Percentiles rank a stretch among this genome's conserved stretches.
phyloP scores from a whole-genome alignment of 2,113 vertebrate species.

The Zingel zingel region DNA sequence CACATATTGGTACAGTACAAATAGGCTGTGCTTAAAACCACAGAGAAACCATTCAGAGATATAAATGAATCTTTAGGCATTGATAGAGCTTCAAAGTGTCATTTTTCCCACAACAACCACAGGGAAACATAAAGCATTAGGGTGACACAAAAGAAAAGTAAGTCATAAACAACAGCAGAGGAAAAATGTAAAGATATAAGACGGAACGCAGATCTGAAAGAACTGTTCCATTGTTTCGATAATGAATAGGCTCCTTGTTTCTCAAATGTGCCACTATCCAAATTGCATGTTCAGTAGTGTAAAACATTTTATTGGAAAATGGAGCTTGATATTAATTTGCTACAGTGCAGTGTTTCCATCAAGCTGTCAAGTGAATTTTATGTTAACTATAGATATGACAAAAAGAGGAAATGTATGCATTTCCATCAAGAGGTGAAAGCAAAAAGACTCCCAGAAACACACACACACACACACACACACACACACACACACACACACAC shows the following conservation, averaged over 20 bases:
- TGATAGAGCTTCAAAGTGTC: neutral
- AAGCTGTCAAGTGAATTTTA: constrained; percentile 31
- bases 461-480: neutral
- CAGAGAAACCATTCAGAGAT: too few species aligned
- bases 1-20: too few species aligned
- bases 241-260: constrained; percentile 16
- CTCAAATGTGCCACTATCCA: constrained; percentile 16
- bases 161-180: constrained; percentile 1
- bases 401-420: neutral
- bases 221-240: constrained; percentile 12
- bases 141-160: neutral
- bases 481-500: constrained; percentile 5
- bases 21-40: too few species aligned
- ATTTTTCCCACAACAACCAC: neutral
- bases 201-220: constrained; percentile 19
- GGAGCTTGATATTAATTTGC: constrained; percentile 39
- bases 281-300: constrained; percentile 29
- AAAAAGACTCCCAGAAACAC: constrained; percentile 13
- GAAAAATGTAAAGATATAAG: constrained; percentile 3
- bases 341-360: constrained; percentile 14
- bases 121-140: neutral
- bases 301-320: constrained; percentile 36
- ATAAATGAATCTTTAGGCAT: neutral
- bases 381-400: constrained; percentile 18
- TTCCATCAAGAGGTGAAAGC: constrained; percentile 3